Evolutionary conservation across 2,888 invertebrate genomes (phyloP), one percentile per base, ranked within the genome.

Genomic region (Drosophila infuscata): DNA sequence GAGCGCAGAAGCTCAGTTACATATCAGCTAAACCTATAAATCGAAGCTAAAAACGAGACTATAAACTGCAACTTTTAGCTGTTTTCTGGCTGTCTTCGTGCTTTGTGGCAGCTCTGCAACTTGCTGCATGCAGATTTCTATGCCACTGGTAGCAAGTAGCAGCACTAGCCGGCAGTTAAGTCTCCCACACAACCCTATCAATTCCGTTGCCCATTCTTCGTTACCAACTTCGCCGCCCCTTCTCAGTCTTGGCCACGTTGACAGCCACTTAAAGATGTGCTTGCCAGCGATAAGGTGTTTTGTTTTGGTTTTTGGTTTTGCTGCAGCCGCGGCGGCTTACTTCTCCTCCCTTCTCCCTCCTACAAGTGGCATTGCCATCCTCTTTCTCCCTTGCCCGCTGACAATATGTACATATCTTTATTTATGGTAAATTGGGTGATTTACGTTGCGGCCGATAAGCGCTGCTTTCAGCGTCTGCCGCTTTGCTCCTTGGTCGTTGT

Each of bases 371-470:
- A 33, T 36, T 25, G 15, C 7, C 17, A 17, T 25, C 29, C 7
- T 3, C 29, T n/a, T 29, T 51, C 12, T 43, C 15, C 48, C 25
- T 32, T 29, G 57, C 58, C 58, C 64, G 59, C 79, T 88, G 85
- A 89, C 85, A 85, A 85, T 89, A 89, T 89, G 85, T 86, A 84
- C 79, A 81, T 85, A 87, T 90, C 91, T 90, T 86, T 91, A 87
- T 87, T 83, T 88, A 83, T 88, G 81, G 79, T 82, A 90, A 91
- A 90, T 88, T 89, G 91, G 86, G 91, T 91, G 90, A 91, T 91
- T 91, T 91, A 91, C 90, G 91, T 83, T 81, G 91, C 74, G 85
- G 86, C 83, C 82, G 90, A 88, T 88, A 88, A 88, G 88, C 85
- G 82, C 80, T 83, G 87, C 90, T 82, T 90, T 87, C 87, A 90